Evolutionary conservation across 1,140 invertebrate species (phyloP), one percentile per base, ranked within the genome.

Genomic region (Heliothis subflexa): DNA sequence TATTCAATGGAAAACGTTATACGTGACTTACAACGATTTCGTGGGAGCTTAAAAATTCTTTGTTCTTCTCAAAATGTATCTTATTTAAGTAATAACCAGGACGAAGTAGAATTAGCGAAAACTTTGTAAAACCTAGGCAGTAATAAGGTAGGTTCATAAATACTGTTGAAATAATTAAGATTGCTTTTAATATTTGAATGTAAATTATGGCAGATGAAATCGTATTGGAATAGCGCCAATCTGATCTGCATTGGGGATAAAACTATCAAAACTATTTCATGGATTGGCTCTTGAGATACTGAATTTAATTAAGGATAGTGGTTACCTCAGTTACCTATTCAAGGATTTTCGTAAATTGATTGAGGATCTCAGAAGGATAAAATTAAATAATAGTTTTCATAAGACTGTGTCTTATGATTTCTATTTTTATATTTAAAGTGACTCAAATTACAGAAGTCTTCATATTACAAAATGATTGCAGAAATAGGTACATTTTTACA

Each of bases 1-100:
- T n/a, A 70, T 70, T 70, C 25, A 70, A 52, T 70, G 21, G 54
- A 52, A 70, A 70, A 50, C 21, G 18, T 68, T 61, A 61, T 25
- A 40, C 10, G 59, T 61, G 18, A 57, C 14, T 52, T 55, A 55
- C 54, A 40, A 9, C 33, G 33, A 40, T 40, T 40, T 40, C 7
- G 33, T 40, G 33, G 4, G 54, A 18, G 54, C 61, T 70, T 70
- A 52, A 54, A 54, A n/a, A 54, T 54, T 50, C 7, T 70, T 70
- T 54, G 33, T 55, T 12, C 18, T 55, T 55, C 33, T 12, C 18
- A 21, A 18, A 7, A 21, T 11, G 16, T 40, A 40, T 40, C 33
- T 40, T 9, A 40, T 40, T 40, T 40, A 0, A 9, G 33, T n/a
- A n/a, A n/a, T n/a, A 5, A 7, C 33, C 33, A 40, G 33, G 0